These are phyloP conservation scores for Congeria kusceri DNA, from an alignment of 2,888 invertebrate species.

Conservation along the genomic window DNA sequence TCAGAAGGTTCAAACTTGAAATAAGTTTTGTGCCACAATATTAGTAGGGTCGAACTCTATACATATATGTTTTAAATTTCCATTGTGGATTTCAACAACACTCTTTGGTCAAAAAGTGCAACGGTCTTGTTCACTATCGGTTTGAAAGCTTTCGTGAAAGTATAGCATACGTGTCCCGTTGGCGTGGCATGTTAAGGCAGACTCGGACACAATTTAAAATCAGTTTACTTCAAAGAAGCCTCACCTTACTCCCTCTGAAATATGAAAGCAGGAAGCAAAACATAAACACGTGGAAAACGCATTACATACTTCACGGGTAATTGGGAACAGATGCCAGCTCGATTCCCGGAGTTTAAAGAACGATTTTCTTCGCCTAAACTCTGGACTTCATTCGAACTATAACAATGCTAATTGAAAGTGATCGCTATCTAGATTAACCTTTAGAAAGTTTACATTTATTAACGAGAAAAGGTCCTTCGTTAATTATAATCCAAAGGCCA, in stretches of 20 bases:
- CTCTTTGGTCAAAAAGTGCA: too few relatives aligned
- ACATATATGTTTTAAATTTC: too few relatives aligned
- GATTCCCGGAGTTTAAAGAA: neutral
- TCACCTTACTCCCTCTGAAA: neutral
- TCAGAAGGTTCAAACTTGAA: too few relatives aligned
- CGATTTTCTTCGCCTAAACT: neutral
- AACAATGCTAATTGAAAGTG: conserved; percentile 9
- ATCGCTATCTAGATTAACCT: neutral
- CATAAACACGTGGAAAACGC: conserved; percentile 52
- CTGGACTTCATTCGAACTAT: conserved; percentile 7
- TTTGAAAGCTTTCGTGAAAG: too few relatives aligned
- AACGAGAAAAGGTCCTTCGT: neutral
- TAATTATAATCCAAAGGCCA: too few relatives aligned
- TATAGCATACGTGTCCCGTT: too few relatives aligned
- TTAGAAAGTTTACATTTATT: neutral
- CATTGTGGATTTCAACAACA: too few relatives aligned
- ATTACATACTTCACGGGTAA: conserved; percentile 54
- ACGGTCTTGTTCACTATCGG: too few relatives aligned
- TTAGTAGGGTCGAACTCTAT: too few relatives aligned
- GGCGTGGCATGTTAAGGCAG: too few relatives aligned
- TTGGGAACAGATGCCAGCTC: conserved; percentile 44
- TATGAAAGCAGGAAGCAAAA: conserved; percentile 38
- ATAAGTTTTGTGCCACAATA: too few relatives aligned
- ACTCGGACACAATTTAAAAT: neutral
- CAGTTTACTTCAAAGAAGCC: neutral